Conservation (phyloP, 2,888 invertebrate genomes). For the Callyntrura guangdongensis region DNA sequence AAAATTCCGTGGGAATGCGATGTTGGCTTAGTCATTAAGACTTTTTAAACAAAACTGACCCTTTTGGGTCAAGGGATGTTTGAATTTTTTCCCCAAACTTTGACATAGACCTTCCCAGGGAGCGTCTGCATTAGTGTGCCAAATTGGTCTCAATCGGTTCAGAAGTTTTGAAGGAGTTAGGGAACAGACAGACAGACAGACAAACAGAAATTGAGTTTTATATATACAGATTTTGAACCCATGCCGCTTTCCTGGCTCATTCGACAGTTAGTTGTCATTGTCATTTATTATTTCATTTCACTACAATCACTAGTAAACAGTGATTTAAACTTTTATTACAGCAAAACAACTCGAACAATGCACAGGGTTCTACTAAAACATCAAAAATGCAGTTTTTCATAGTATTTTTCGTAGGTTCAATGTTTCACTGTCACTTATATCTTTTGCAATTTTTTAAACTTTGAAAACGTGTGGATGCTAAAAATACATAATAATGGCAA, state of each 20-base stretch:
- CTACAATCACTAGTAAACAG: slow-evolving; percentile 2
- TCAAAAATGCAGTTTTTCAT: slow-evolving; percentile 24
- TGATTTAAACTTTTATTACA: slow-evolving; percentile 12
- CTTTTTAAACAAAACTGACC: too few species aligned
- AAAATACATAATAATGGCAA: slow-evolving; percentile 68
- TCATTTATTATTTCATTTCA: slow-evolving; percentile 47
- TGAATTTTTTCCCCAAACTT: too few species aligned
- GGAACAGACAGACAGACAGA: too few species aligned
- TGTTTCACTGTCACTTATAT: slow-evolving; percentile 57
- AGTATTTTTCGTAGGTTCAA: slow-evolving; percentile 20
- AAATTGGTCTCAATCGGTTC: too few species aligned
- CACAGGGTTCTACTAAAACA: background rate
- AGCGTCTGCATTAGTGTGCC: too few species aligned
- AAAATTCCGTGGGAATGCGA: too few species aligned
- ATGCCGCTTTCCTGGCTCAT: slow-evolving; percentile 51
- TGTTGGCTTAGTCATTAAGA: too few species aligned
- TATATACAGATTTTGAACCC: slow-evolving; percentile 37
- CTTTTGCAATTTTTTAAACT: slow-evolving; percentile 54
- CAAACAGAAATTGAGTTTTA: too few species aligned
- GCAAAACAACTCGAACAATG: slow-evolving; percentile 1
- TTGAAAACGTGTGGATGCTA: slow-evolving; percentile 63
- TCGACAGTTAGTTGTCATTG: slow-evolving; percentile 48
- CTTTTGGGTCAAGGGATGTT: too few species aligned
- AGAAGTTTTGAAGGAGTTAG: too few species aligned
- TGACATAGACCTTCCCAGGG: too few species aligned